A percentile compares a stretch with the other conserved stretches of the same genome.
Conservation (phyloP, 2,888 invertebrate genomes). For the Osmoderma eremita region DNA sequence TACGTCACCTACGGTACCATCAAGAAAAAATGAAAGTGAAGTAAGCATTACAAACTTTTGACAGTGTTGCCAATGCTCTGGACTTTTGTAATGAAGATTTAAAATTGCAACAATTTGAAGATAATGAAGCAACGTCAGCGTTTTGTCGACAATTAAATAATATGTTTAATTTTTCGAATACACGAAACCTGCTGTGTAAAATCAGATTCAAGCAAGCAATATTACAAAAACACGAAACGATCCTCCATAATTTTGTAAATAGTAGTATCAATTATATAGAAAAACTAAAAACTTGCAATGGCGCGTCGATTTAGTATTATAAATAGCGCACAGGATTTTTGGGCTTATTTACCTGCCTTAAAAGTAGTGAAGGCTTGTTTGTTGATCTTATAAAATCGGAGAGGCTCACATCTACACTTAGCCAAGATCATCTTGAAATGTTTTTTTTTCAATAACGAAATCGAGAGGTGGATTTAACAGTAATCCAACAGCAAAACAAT, state of each 20-base stretch:
- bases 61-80: slow-evolving; percentile 47
- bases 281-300: slow-evolving; percentile 37
- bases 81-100: slow-evolving; percentile 39
- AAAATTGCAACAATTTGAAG: slow-evolving; percentile 39
- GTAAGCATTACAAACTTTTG: slow-evolving; percentile 50
- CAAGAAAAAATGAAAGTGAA: slow-evolving; percentile 50
- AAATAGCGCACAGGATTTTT: slow-evolving; percentile 40
- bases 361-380: slow-evolving; percentile 24
- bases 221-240: background rate
- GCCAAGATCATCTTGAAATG: too few relatives aligned
- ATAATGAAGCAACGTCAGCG: slow-evolving; percentile 43
- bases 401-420: slow-evolving; percentile 39
- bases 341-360: slow-evolving; percentile 37
- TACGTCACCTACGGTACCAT: slow-evolving; percentile 42
- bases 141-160: slow-evolving; percentile 32
- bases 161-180: background rate
- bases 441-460: too few relatives aligned
- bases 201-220: too few relatives aligned
- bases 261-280: slow-evolving; percentile 16
- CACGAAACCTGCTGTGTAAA: too few relatives aligned
- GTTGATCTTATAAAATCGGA: slow-evolving; percentile 1
- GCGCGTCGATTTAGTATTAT: slow-evolving; percentile 7
- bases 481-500: too few relatives aligned
- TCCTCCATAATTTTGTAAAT: background rate
- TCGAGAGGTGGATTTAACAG: too few relatives aligned